Percentiles rank a stretch among this genome's conserved stretches.
Evolutionary conservation across 2,888 invertebrate species (phyloP).

Genomic region (Andrena flavipes): DNA sequence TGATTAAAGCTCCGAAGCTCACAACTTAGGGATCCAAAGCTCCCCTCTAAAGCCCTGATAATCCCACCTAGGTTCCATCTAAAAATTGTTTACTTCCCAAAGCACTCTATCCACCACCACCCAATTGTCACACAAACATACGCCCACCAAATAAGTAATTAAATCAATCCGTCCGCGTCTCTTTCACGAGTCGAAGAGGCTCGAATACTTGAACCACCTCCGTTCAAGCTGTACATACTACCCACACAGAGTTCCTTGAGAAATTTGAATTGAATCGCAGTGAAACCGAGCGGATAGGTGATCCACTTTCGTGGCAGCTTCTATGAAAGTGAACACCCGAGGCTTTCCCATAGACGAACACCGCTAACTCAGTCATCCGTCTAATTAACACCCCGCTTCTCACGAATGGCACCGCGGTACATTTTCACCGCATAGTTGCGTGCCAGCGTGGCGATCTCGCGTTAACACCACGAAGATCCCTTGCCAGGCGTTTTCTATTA

Average conservation of each 20-base stretch:
- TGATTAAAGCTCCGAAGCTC: no score
- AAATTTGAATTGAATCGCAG: constrained; percentile 49
- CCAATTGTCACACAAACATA: no score
- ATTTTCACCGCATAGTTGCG: constrained; percentile 29
- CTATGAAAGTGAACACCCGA: constrained; percentile 43
- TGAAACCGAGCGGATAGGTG: constrained; percentile 40
- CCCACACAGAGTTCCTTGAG: constrained; percentile 6
- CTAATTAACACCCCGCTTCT: constrained; percentile 55
- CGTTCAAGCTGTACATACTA: background rate
- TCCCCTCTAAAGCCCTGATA: no score
- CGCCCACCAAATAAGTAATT: no score
- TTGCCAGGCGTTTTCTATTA: constrained; percentile 46
- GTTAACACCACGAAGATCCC: constrained; percentile 4
- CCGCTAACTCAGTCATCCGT: constrained; percentile 51
- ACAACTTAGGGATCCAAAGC: no score
- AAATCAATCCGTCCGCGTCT: no score
- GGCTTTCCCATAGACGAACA: constrained; percentile 45
- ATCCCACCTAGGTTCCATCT: no score
- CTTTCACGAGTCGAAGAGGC: background rate
- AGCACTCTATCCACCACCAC: no score
- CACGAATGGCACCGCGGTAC: constrained; percentile 21
- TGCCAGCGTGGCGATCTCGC: constrained; percentile 4
- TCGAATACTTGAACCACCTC: background rate
- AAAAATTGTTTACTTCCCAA: no score
- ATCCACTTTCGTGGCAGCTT: constrained; percentile 34